Evolutionary conservation across 2,888 invertebrate species (phyloP).

Genomic region (Eumerus sabulonum): DNA sequence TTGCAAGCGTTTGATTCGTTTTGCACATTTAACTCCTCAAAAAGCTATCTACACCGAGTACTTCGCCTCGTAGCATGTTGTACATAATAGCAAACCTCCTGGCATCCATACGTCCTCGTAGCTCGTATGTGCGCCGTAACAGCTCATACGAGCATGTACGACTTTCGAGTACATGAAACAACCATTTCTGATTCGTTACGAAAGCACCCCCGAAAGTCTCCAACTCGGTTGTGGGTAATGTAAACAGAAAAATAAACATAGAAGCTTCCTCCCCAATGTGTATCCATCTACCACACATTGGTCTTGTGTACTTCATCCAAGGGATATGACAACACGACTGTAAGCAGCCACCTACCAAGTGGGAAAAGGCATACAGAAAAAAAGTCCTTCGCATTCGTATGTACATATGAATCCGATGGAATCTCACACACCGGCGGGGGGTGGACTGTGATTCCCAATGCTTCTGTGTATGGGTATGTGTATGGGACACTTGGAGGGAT

Average conservation of each 20-base stretch:
- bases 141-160: conserved; percentile 1
- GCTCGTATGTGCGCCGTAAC: no score
- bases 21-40: not conserved
- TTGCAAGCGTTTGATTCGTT: conserved; percentile 3
- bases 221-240: not conserved
- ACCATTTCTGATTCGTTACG: conserved; percentile 64
- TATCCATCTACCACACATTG: conserved; percentile 56
- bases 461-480: conserved; percentile 20
- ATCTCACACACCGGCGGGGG: conserved; percentile 3
- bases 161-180: conserved; percentile 37
- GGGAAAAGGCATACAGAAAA: conserved; percentile 10
- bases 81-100: not conserved
- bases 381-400: conserved; percentile 43
- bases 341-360: conserved; percentile 16
- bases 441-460: not conserved
- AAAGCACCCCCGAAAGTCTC: conserved; percentile 37
- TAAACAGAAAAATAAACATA: conserved; percentile 51
- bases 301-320: conserved; percentile 65
- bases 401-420: conserved; percentile 54
- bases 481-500: conserved; percentile 38
- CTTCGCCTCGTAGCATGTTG: not conserved
- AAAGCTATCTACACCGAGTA: no score
- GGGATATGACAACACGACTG: conserved; percentile 65
- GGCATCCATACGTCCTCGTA: no score
- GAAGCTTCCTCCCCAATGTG: conserved; percentile 63